Evolutionary conservation across 2,888 invertebrate genomes (phyloP), one percentile per base, ranked within the genome.

Genomic region (Plagiodera versicolora): DNA sequence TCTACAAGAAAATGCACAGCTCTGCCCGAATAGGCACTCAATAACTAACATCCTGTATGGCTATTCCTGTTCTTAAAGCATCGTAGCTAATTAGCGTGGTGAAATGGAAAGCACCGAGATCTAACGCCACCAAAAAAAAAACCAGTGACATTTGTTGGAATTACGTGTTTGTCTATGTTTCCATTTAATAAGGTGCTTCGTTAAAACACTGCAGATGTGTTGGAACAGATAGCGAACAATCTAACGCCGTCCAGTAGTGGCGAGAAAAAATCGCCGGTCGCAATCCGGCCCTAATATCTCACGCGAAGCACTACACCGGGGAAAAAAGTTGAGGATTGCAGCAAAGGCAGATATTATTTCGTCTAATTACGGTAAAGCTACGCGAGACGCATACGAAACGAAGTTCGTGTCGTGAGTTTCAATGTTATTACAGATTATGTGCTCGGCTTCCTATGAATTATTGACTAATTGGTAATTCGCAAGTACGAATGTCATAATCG

Each of bases 401-500:
- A 50, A 56, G 56, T 56, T 60, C 60, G 56, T 60, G 60, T 56
- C 39, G 56, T 19, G 60, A 60, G 56, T 60, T 60, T 60, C 51
- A 56, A 60, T 56, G 32, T 56, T 60, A 60, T 60, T 60, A 60
- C 53, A 30, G 56, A 39, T 14, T 39, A 39, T 39, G 14, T 14
- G n/a, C 39, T 39, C 11, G 39, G 39, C 14, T 39, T 14, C 3
- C 39, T 14, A n/a, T 39, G 11, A 39, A n/a, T 6, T 4, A 14
- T 39, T 24, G 3, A 24, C 24, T 24, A 24, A 24, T 24, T 6
- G 24, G 24, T 24, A 24, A 24, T 24, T 24, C 4, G 24, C 24
- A 24, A 24, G 24, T 3, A 24, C 24, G 24, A n/a, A n/a, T n/a
- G n/a, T n/a, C n/a, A n/a, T n/a, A n/a, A n/a, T n/a, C n/a, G n/a